These are phyloP conservation scores for Callosobruchus maculatus DNA, from an alignment of 2,888 invertebrate genomes.

Conservation along the genomic window DNA sequence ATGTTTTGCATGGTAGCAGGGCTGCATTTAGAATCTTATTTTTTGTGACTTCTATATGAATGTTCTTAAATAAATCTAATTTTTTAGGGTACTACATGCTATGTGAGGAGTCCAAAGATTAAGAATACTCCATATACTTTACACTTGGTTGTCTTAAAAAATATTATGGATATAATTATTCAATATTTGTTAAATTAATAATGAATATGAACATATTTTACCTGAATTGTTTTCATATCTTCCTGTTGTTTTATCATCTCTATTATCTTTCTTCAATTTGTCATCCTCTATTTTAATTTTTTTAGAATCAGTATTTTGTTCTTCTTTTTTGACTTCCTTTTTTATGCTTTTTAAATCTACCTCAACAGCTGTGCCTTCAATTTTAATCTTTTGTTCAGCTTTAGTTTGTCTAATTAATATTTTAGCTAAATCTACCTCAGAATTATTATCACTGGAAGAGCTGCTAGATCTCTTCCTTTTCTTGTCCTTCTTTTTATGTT, in stretches of 20 bases:
- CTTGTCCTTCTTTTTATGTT: slow-evolving; percentile 54
- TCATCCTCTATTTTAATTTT: slow-evolving; percentile 3
- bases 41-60: no score
- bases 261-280: slow-evolving; percentile 10
- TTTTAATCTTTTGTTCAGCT: slow-evolving; percentile 40
- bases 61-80: no score
- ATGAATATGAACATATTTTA: neutral
- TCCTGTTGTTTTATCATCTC: neutral
- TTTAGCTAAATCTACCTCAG: slow-evolving; percentile 40
- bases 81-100: no score
- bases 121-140: no score
- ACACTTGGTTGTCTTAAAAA: no score
- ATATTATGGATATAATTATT: no score
- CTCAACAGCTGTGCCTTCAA: slow-evolving; percentile 32
- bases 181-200: no score
- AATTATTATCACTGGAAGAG: slow-evolving; percentile 32
- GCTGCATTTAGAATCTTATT: no score
- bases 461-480: slow-evolving; percentile 44
- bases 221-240: neutral
- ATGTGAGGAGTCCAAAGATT: no score
- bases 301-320: slow-evolving; percentile 3
- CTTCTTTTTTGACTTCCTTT: slow-evolving; percentile 15
- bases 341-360: slow-evolving; percentile 23
- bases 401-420: slow-evolving; percentile 41
- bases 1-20: no score